Base-by-base conservation (phyloP, 2,113 vertebrate genomes). In the Dendrocopos noguchii region DNA sequence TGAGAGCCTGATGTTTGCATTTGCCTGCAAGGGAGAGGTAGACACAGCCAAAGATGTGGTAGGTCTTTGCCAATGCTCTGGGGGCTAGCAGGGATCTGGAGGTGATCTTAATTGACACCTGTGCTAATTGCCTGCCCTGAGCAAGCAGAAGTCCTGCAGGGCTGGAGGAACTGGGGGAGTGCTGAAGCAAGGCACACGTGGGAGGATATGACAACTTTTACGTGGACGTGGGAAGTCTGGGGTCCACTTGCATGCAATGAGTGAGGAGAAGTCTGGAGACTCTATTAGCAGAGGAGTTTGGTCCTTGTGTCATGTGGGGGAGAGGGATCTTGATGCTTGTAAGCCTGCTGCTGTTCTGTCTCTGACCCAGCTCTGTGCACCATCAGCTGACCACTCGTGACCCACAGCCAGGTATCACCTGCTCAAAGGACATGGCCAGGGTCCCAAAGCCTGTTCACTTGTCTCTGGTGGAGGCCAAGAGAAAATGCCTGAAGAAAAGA, bases 1-100 rank as follows among this genome's bases (percentile, higher is more conserved):
- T 85, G 33, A 42, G 68, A 88, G 53, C 27, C 55, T 83, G 72
- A 18, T 78, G 90, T 83, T 91, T 91, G 88, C 42, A 53, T 93
- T 80, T 90, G 91, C 90, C 91, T 90, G 71, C 36, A 28, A 95
- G 85, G 80, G 21, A 73, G 75, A 83, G 52, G 79, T 55, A 87
- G 57, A n/a, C 59, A 22, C 13, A 31, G 14, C 39, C 50, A 65
- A 66, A 91, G 89, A 86, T n/a, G 76, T 2, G 0, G 65, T 68
- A 86, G 55, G 19, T 77, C 80, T 88, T 80, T 94, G 90, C 88
- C 63, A 78, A 1, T 2, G 33, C 13, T 57, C 44, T 57, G 7
- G 1, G 21, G 31, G 64, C 47, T 50, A 4, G 31, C 8, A 6
- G 47, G 28, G 33, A 61, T 75, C 59, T 64, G 46, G 22, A n/a